Evolutionary conservation across 2,797 vertebrate genomes (phyloP).

Genomic region (Myotis daubentonii): DNA sequence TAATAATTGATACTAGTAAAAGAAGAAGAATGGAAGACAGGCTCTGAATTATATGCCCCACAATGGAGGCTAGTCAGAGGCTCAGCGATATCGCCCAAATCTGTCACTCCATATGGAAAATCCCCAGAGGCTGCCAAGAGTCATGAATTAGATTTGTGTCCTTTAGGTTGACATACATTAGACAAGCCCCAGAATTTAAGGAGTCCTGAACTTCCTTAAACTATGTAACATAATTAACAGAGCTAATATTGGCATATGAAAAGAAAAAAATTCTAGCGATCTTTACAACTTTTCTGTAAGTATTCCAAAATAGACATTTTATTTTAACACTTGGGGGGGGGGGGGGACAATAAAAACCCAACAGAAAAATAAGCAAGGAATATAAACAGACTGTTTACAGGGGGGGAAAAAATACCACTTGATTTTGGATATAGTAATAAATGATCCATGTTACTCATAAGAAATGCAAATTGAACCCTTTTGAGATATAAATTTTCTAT

Average conservation of each 20-base stretch:
- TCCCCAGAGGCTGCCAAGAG: slow-evolving; percentile 9
- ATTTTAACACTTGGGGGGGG: neutral
- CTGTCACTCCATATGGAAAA: slow-evolving; percentile 59
- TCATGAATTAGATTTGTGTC: neutral
- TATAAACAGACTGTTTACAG: neutral
- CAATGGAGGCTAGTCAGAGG: neutral
- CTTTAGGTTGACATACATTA: slow-evolving; percentile 24
- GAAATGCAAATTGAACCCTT: slow-evolving; percentile 27
- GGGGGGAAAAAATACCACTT: neutral
- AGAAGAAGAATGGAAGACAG: slow-evolving; percentile 42
- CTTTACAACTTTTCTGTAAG: neutral
- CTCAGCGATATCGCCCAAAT: neutral
- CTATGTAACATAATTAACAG: slow-evolving; percentile 4
- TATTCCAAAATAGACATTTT: neutral
- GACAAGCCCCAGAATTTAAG: slow-evolving; percentile 51
- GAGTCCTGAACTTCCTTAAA: slow-evolving; percentile 19
- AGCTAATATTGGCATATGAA: neutral
- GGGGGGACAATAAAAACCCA: neutral
- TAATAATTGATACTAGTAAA: slow-evolving; percentile 71
- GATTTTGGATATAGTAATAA: neutral
- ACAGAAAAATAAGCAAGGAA: neutral
- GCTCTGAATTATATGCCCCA: neutral
- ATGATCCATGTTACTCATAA: neutral
- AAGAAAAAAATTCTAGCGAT: neutral
- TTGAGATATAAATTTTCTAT: slow-evolving; percentile 24